Percentiles rank a stretch among this genome's conserved stretches.
phyloP scores from a whole-genome alignment of 2,113 vertebrate genomes.

The Clinocottus analis region DNA sequence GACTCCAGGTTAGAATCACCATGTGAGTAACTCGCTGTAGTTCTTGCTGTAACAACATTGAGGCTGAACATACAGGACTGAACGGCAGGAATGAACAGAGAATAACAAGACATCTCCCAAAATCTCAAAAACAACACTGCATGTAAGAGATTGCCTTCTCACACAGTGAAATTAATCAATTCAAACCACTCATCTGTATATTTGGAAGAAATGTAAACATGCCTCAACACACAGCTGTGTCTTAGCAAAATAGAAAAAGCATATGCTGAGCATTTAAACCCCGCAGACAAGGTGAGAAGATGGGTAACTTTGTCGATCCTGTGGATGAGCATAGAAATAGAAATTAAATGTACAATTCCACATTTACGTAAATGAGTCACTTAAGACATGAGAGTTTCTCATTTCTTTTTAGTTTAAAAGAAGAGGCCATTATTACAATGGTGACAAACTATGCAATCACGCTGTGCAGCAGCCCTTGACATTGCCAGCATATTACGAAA shows the following conservation, averaged over 20 bases:
- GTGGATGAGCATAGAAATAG: not conserved
- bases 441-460: conserved; percentile 50
- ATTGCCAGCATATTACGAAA: conserved; percentile 19
- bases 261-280: not conserved
- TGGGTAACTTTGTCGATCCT: not conserved
- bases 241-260: not conserved
- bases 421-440: conserved; percentile 42
- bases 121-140: not conserved
- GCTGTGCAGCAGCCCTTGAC: conserved; percentile 46
- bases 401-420: conserved; percentile 38
- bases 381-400: conserved; percentile 36
- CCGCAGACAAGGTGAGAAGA: not conserved
- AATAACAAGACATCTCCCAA: not conserved
- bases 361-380: conserved; percentile 48
- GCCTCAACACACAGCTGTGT: not conserved
- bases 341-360: conserved; percentile 14
- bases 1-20: not conserved
- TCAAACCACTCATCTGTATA: not conserved
- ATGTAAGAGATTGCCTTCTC: not conserved
- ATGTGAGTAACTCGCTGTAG: conserved; percentile 10
- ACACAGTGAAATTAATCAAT: not conserved
- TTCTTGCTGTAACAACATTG: conserved; percentile 12
- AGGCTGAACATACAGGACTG: not conserved
- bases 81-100: not conserved
- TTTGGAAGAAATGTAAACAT: conserved; percentile 1